Conservation (phyloP, 1,140 invertebrate genomes). For the Himalopsyche phryganea region DNA sequence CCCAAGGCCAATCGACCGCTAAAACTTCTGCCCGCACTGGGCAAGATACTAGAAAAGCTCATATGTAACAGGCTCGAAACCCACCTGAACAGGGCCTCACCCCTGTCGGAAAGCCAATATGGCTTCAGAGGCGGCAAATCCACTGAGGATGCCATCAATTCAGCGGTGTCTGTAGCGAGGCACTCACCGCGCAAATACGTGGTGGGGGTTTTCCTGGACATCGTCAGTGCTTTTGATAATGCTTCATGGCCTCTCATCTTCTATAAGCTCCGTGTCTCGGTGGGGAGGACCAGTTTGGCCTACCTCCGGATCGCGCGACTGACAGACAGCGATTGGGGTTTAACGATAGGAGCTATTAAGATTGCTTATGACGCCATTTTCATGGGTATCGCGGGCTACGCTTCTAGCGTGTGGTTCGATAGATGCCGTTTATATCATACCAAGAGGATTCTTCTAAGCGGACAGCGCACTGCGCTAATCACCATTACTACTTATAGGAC, state of each 20-base stretch:
- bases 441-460: no score
- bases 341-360: conserved; percentile 30
- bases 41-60: conserved; percentile 42
- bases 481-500: no score
- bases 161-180: conserved; percentile 13
- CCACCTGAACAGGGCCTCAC: conserved; percentile 13
- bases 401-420: no score
- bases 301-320: no score
- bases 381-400: no score
- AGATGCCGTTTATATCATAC: no score
- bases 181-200: conserved; percentile 33
- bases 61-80: conserved; percentile 32
- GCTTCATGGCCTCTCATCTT: conserved; percentile 47
- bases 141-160: conserved; percentile 40
- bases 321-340: conserved; percentile 20
- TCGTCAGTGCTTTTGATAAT: conserved; percentile 47
- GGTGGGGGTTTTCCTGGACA: conserved; percentile 41
- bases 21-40: conserved; percentile 42
- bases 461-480: no score
- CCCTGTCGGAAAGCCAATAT: conserved; percentile 37
- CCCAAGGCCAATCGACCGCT: conserved; percentile 42
- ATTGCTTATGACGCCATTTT: no score
- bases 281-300: no score
- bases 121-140: conserved; percentile 36
- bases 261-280: no score